phyloP scores from a whole-genome alignment of 2,113 vertebrate species.

The Corythoichthys intestinalis region DNA sequence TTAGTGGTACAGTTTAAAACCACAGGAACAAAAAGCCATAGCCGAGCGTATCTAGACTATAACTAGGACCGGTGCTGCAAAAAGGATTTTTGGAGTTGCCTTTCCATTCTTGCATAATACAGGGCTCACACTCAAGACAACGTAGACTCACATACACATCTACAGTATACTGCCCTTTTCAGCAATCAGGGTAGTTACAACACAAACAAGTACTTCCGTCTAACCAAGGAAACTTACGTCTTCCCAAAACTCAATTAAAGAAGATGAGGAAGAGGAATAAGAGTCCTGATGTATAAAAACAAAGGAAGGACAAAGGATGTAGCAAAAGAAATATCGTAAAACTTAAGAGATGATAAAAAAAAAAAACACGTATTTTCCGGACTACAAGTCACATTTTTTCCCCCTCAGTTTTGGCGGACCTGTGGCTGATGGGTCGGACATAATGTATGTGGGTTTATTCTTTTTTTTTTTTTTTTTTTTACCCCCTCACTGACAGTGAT shows the following conservation, averaged over 20 bases:
- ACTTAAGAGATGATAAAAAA: slow-evolving; percentile 9
- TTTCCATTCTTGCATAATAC: neutral
- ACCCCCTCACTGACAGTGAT: too few relatives aligned
- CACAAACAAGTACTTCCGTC: slow-evolving; percentile 11
- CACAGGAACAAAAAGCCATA: slow-evolving; percentile 4
- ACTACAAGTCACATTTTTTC: too few relatives aligned
- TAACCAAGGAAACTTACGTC: slow-evolving; percentile 81
- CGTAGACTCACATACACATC: slow-evolving; percentile 6
- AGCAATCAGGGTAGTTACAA: slow-evolving; percentile 18
- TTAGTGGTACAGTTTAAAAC: slow-evolving; percentile 2
- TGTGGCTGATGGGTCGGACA: too few relatives aligned
- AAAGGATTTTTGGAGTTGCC: neutral
- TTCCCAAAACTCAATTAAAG: slow-evolving; percentile 98
- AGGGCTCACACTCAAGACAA: slow-evolving; percentile 10
- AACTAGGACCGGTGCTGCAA: slow-evolving; percentile 12
- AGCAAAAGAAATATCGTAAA: slow-evolving; percentile 57
- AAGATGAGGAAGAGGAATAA: slow-evolving; percentile 92
- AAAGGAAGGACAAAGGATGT: slow-evolving; percentile 76
- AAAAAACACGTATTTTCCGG: too few relatives aligned
- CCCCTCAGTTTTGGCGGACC: too few relatives aligned
- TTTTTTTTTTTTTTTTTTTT: too few relatives aligned
- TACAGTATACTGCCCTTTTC: neutral
- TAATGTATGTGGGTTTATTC: too few relatives aligned
- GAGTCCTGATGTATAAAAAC: slow-evolving; percentile 87
- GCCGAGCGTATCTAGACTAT: neutral